Percentiles rank a stretch among this genome's conserved stretches.
Conservation (phyloP, 2,888 invertebrate genomes). For the Sphinx pinastri region DNA sequence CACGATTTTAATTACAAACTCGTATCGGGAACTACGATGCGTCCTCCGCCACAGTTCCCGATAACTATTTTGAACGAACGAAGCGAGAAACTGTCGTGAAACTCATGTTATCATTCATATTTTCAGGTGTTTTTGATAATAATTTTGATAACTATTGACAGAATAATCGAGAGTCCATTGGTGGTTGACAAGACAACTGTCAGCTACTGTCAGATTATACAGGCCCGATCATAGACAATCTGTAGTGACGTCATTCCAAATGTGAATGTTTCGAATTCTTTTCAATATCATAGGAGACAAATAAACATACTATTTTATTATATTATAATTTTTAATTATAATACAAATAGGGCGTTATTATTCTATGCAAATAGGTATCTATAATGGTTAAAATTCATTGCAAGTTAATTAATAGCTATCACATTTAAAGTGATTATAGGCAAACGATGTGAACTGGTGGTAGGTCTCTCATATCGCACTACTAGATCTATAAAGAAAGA, state of each 20-base stretch:
- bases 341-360: too few species aligned
- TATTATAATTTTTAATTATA: too few species aligned
- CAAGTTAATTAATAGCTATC: too few species aligned
- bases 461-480: too few species aligned
- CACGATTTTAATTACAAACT: constrained; percentile 1
- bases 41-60: constrained; percentile 41
- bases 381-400: too few species aligned
- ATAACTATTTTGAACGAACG: constrained; percentile 51
- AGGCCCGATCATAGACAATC: background rate
- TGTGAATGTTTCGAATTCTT: background rate
- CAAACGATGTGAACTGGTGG: too few species aligned
- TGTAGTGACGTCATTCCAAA: background rate
- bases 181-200: constrained; percentile 20
- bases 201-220: background rate
- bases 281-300: background rate
- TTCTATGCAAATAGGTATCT: too few species aligned
- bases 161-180: constrained; percentile 52
- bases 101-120: constrained; percentile 74
- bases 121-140: constrained; percentile 68
- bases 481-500: too few species aligned
- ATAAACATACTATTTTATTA: background rate
- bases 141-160: constrained; percentile 62
- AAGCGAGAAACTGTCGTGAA: constrained; percentile 47
- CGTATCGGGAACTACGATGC: constrained; percentile 39
- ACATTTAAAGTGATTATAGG: too few species aligned